Evolutionary conservation across 2,888 invertebrate species (phyloP).

Genomic region (Pimpla rufipes): DNA sequence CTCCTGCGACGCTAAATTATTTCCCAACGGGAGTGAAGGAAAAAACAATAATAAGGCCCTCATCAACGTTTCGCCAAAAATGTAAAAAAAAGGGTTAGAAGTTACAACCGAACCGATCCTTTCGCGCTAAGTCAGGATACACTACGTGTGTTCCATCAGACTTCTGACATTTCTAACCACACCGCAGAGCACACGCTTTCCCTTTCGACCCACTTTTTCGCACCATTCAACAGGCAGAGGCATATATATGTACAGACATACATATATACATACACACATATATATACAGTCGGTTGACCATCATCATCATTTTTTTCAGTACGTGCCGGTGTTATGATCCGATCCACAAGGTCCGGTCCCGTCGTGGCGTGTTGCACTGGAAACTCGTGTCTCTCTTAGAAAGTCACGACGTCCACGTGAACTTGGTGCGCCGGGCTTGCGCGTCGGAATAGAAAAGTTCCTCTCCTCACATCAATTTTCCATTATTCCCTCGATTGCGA

Average conservation of each 20-base stretch:
- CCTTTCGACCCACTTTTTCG: constrained; percentile 73
- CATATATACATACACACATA: constrained; percentile 28
- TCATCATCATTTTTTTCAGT: constrained; percentile 63
- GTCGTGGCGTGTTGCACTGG: constrained; percentile 40
- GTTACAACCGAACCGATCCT: constrained; percentile 10
- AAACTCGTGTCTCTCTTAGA: constrained; percentile 55
- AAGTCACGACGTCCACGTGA: constrained; percentile 46
- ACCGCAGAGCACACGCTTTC: constrained; percentile 67
- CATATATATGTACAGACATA: constrained; percentile 27
- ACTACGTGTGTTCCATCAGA: constrained; percentile 56
- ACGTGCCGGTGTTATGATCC: constrained; percentile 59
- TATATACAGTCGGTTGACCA: constrained; percentile 54
- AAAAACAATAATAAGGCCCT: background rate
- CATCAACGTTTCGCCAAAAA: background rate
- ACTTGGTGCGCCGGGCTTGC: constrained; percentile 7
- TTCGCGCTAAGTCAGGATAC: constrained; percentile 22
- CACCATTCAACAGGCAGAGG: constrained; percentile 58
- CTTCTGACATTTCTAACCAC: constrained; percentile 69
- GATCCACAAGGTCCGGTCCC: constrained; percentile 58
- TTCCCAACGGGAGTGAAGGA: too few relatives aligned
- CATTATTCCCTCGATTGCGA: constrained; percentile 34
- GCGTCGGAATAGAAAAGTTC: constrained; percentile 38
- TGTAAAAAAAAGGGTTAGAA: background rate
- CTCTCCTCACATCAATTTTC: background rate
- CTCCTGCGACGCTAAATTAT: background rate